These are phyloP conservation scores for Rhinoptilus africanus DNA, from an alignment of 2,113 vertebrate genomes.

Conservation along the genomic window DNA sequence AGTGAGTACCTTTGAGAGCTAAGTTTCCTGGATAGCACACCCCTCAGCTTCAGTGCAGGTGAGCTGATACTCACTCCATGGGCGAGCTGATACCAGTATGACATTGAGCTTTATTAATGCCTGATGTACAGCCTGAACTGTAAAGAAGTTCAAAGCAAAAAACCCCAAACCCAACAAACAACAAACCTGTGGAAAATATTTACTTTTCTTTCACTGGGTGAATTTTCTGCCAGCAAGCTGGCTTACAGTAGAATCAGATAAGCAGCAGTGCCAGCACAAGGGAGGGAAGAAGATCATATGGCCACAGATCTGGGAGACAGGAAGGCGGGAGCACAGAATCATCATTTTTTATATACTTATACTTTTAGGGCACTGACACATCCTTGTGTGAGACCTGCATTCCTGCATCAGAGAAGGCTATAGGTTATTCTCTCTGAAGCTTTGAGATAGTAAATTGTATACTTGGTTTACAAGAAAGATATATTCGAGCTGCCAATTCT, in stretches of 20 bases:
- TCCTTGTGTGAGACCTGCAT: background rate
- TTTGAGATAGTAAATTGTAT: background rate
- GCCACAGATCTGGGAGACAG: background rate
- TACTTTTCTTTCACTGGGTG: background rate
- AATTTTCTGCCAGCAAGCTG: background rate
- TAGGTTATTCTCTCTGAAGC: background rate
- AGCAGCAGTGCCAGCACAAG: background rate
- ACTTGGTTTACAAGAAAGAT: background rate
- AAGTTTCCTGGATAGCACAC: background rate
- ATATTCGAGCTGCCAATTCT: background rate
- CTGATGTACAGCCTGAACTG: background rate
- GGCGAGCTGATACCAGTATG: background rate
- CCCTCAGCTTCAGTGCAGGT: background rate
- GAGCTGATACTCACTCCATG: background rate
- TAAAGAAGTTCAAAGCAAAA: background rate
- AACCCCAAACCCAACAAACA: background rate
- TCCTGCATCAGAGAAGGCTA: background rate
- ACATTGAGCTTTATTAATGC: background rate
- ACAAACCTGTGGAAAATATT: background rate
- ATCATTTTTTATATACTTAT: background rate
- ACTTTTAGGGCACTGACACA: background rate
- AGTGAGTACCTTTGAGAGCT: background rate
- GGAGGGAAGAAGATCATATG: constrained; percentile 35
- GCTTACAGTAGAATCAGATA: background rate
- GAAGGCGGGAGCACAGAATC: constrained; percentile 3